A percentile compares a stretch with the other conserved stretches of the same genome.
phyloP scores from a whole-genome alignment of 1,140 invertebrate species.

The Ectropis grisescens region DNA sequence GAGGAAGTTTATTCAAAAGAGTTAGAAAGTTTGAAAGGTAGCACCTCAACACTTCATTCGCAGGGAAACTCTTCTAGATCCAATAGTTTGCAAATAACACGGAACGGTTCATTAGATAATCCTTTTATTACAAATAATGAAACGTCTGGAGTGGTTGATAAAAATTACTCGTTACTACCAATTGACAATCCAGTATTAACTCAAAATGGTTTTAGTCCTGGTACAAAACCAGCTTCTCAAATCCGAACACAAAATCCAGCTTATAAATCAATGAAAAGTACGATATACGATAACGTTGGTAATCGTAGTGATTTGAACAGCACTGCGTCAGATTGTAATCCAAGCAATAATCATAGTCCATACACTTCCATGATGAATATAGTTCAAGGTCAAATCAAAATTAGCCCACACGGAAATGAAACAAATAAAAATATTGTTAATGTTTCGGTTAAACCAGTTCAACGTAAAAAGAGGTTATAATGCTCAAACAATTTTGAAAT shows the following conservation, averaged over 20 bases:
- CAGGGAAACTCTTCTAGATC: conserved; percentile 45
- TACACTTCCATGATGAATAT: conserved; percentile 63
- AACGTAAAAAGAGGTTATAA: conserved; percentile 30
- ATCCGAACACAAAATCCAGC: conserved; percentile 13
- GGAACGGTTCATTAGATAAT: conserved; percentile 41
- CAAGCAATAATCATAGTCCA: conserved; percentile 28
- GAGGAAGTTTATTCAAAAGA: conserved; percentile 61
- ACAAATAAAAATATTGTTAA: conserved; percentile 46
- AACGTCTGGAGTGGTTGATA: conserved; percentile 20
- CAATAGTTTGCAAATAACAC: conserved; percentile 41
- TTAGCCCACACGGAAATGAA: conserved; percentile 53
- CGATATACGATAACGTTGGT: conserved; percentile 63
- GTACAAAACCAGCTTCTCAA: conserved; percentile 8
- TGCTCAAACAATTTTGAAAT: conserved; percentile 35
- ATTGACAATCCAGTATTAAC: conserved; percentile 28
- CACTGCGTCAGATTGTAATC: conserved; percentile 20
- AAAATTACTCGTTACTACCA: conserved; percentile 9
- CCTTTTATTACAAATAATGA: conserved; percentile 21
- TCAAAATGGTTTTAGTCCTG: conserved; percentile 39
- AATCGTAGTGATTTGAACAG: conserved; percentile 25
- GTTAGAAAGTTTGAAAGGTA: conserved; percentile 46
- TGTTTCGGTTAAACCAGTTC: conserved; percentile 43
- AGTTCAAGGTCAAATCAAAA: conserved; percentile 67
- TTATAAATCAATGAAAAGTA: conserved; percentile 69
- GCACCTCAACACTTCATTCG: conserved; percentile 46